These are phyloP conservation scores for Scartelaos histophorus DNA, from an alignment of 2,113 vertebrate species.

Conservation along the genomic window DNA sequence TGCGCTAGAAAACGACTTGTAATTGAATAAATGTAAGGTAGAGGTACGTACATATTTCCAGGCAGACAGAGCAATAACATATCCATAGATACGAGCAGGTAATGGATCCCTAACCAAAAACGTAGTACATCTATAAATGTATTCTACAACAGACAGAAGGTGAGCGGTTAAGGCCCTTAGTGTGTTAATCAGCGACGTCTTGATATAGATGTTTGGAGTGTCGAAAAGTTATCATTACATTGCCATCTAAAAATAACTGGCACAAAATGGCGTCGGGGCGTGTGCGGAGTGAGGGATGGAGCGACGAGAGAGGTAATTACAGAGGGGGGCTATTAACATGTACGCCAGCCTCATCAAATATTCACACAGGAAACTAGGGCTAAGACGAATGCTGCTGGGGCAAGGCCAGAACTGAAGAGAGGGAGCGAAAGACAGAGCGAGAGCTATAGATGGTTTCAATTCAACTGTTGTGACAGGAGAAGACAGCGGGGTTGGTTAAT, in stretches of 20 bases:
- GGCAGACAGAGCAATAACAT: too few species aligned
- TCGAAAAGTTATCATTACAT: slow-evolving; percentile 64
- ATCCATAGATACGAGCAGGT: too few species aligned
- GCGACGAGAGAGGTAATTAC: slow-evolving; percentile 74
- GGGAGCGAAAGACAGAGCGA: background rate
- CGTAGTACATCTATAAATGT: too few species aligned
- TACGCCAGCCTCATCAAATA: slow-evolving; percentile 71
- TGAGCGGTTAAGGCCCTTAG: slow-evolving; percentile 23
- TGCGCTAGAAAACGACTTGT: too few species aligned
- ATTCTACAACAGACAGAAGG: background rate
- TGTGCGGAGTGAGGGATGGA: slow-evolving; percentile 62
- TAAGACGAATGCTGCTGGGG: slow-evolving; percentile 59
- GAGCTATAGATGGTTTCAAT: background rate
- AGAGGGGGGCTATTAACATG: slow-evolving; percentile 66
- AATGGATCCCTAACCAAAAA: too few species aligned
- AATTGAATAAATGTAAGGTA: too few species aligned
- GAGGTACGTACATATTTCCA: too few species aligned
- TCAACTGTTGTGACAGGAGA: slow-evolving; percentile 41
- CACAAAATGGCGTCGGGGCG: slow-evolving; percentile 30
- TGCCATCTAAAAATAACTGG: slow-evolving; percentile 79
- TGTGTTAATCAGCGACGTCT: slow-evolving; percentile 22
- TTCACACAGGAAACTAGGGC: slow-evolving; percentile 71
- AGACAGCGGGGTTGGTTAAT: slow-evolving; percentile 15
- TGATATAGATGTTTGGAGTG: slow-evolving; percentile 52
- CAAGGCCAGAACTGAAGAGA: slow-evolving; percentile 43